Evolutionary conservation across 2,113 vertebrate species (phyloP), one percentile per base, ranked within the genome.

Genomic region (Ceuthmochares aereus): DNA sequence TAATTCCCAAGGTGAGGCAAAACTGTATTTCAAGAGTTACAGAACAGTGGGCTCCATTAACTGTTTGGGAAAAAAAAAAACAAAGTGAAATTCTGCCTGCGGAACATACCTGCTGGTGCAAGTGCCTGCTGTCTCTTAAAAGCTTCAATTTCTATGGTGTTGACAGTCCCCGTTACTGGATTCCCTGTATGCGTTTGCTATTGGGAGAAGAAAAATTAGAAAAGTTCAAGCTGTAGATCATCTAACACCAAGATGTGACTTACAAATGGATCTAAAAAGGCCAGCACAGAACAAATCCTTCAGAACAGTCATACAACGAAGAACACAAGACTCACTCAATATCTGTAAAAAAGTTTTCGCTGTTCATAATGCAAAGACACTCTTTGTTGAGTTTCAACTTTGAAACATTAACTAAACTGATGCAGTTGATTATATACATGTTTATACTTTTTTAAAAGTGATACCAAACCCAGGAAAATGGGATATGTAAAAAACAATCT

Each of bases 111-210:
- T 99, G 99, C 96, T 87, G 99, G 98, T 52, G 98, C 97, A 96
- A 99, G 98, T 30, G 98, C 98, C 97, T 99, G 99, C 92, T 99
- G 99, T 69, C 99, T 98, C 98, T 99, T 99, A 98, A 99, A 99
- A 78, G 98, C 98, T 97, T 99, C 99, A 73, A 99, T 98, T 95
- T 99, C 99, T 84, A 98, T 97, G 59, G 98, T 88, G 96, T 98
- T 98, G 89, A 98, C 92, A 34, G 99, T 96, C 67, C 97, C 98
- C 21, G 98, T 96, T 78, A 95, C 98, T 51, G 98, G 95, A 92
- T 97, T 96, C 87, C 98, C 99, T 91, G 98, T 97, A 64, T 99
- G 98, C 74, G 97, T 98, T 98, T 99, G 98, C 93, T 98, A 98
- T 98, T 95, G 92, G 56, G 97, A 91, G 91, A 97, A 94, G 87